phyloP scores from a whole-genome alignment of 2,797 vertebrate genomes.

The Brotula barbata region DNA sequence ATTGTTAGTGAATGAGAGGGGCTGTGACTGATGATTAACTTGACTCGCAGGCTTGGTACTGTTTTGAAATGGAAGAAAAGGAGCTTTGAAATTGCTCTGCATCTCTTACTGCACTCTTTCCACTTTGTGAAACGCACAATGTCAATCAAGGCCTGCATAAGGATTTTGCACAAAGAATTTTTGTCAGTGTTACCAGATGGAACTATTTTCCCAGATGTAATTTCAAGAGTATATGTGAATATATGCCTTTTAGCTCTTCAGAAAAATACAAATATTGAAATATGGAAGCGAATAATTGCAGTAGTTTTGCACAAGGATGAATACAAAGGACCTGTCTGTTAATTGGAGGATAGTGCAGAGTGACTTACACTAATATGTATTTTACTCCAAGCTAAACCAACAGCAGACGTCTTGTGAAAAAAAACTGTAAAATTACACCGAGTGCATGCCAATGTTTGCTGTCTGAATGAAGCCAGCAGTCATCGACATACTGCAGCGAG shows the following conservation, averaged over 20 bases:
- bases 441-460: slow-evolving; percentile 41
- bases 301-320: slow-evolving; percentile 34
- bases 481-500: slow-evolving; percentile 28
- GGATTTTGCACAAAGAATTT: slow-evolving; percentile 67
- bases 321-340: slow-evolving; percentile 35
- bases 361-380: slow-evolving; percentile 34
- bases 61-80: slow-evolving; percentile 69
- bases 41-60: slow-evolving; percentile 65
- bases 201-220: slow-evolving; percentile 58
- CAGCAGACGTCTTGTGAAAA: slow-evolving; percentile 23
- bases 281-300: slow-evolving; percentile 47
- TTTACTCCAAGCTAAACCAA: slow-evolving; percentile 3
- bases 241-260: slow-evolving; percentile 31
- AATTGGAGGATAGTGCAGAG: slow-evolving; percentile 47
- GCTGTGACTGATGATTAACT: slow-evolving; percentile 73
- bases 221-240: slow-evolving; percentile 39
- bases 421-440: slow-evolving; percentile 22
- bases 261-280: slow-evolving; percentile 47
- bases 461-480: slow-evolving; percentile 37
- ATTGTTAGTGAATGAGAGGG: slow-evolving; percentile 76
- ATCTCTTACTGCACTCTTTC: slow-evolving; percentile 47
- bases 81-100: slow-evolving; percentile 60
- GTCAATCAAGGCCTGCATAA: slow-evolving; percentile 66
- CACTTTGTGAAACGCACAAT: slow-evolving; percentile 52
- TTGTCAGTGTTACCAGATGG: slow-evolving; percentile 60